Evolutionary conservation across 2,888 invertebrate species (phyloP), one percentile per base, ranked within the genome.

Genomic region (Spialia ferax): DNA sequence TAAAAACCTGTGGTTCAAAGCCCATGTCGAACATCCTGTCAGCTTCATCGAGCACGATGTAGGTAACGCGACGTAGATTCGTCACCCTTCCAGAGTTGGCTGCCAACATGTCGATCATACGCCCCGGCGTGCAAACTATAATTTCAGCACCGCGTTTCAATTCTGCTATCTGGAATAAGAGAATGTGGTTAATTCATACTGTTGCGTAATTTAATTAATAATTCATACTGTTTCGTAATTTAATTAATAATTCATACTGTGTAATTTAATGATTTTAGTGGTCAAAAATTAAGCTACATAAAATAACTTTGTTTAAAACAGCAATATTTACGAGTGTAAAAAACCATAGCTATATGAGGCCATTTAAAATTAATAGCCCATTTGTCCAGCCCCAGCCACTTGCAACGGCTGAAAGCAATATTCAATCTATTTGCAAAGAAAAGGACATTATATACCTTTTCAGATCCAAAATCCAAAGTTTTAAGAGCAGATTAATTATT

Each of bases 21-120:
- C 99, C 99, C 99, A 99, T 99, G 86, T 99, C 99, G 85, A 99
- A 99, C 99, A 99, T 99, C 50, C 99, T 95, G 88, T 99, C 99
- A 0, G 99, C 99, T 89, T 99, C 99, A 86, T 99, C 99, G 42
- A 99, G 91, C 0, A 99, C 99, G 52, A 99, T 96, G 83, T 99
- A 99, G 0, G 99, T 99, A 48, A 99, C 98, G 50, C 99, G 95
- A n/a, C 98, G 95, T 70, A 99, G 93, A 91, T 99, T 99, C 7
- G 99, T 99, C 1, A 99, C 99, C 74, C 99, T 96, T 71, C 99
- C 99, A 55, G 97, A 98, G 87, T 99, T 99, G 0, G 99, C 99
- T 0, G 99, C 99, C 75, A 99, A 87, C 99, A 99, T 99, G 89
- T 99, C 99, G 71, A 99, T 99, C 99, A 99, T 99, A 57, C 99